Evolutionary conservation across 2,797 vertebrate genomes (phyloP).

Genomic region (Rhinoraja longicauda): DNA sequence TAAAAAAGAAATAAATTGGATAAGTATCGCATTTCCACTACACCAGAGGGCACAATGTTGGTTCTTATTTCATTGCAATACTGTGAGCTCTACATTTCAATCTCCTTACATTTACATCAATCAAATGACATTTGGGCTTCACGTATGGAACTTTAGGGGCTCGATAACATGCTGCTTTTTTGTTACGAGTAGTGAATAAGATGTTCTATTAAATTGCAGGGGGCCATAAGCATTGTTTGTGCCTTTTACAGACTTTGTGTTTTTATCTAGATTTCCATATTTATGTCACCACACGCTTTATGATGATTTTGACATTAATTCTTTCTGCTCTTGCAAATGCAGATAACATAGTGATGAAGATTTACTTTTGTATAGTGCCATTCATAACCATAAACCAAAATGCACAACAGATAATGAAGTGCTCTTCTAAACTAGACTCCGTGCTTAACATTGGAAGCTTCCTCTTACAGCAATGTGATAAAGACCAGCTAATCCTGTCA

Average conservation of each 20-base stretch:
- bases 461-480: too few species aligned
- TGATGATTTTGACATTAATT: neutral
- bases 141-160: neutral
- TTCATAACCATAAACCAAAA: too few species aligned
- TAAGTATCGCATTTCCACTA: neutral
- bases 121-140: neutral
- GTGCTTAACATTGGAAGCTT: too few species aligned
- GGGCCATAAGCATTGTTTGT: neutral
- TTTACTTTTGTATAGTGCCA: too few species aligned
- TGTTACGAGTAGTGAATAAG: neutral
- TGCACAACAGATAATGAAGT: too few species aligned
- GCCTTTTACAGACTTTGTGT: neutral
- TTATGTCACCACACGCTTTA: neutral
- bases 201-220: neutral
- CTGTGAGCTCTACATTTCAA: neutral
- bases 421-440: too few species aligned
- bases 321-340: neutral
- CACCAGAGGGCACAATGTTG: neutral
- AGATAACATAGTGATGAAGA: neutral
- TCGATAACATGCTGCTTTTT: neutral
- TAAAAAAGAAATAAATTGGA: neutral
- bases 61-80: neutral
- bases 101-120: neutral
- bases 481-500: too few species aligned
- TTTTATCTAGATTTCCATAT: neutral